Evolutionary conservation across 1,140 invertebrate genomes (phyloP), one percentile per base, ranked within the genome.

Genomic region (Schlechtendalia chinensis): DNA sequence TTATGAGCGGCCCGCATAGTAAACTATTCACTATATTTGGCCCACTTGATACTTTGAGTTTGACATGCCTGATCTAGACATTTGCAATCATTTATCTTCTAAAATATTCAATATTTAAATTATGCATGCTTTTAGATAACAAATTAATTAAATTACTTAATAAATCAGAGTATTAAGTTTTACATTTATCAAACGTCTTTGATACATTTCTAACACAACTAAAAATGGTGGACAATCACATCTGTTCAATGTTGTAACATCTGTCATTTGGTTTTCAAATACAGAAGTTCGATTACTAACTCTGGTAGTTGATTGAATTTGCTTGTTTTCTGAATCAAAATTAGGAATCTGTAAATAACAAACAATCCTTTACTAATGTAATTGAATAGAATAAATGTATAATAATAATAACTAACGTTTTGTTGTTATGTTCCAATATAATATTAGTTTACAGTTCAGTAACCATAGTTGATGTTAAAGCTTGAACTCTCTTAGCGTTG

Each of bases 401-500:
- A n/a, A 32, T 11, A 32, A 5, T 63, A 29, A 47, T 14, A 19
- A 53, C 47, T 53, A 53, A 71, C 22, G 17, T 39, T 67, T 71
- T 53, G 1, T 71, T 53, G 1, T 53, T 1, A 71, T 39, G 24
- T 29, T 14, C 10, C 2, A 24, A 53, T 8, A 24, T 69, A n/a
- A 1, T 27, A 17, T 54, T 11, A 29, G n/a, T 11, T 29, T 90
- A 93, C 81, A 93, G 86, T 85, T 93, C 92, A 22, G 92, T 93
- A 19, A 91, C 92, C 90, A 95, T 95, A 53, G 91, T 90, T 83
- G 90, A 93, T 19, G 93, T 94, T 61, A 95, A 86, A 22, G 90
- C 89, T 87, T 94, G 95, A 29, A 98, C 95, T 67, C 96, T 89
- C 84, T 93, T 93, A 29, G 96, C 96, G 87, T 99, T 99, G 85